A percentile compares a stretch with the other conserved stretches of the same genome.
phyloP scores from a whole-genome alignment of 2,888 invertebrate species.

The Cheilosia soror region DNA sequence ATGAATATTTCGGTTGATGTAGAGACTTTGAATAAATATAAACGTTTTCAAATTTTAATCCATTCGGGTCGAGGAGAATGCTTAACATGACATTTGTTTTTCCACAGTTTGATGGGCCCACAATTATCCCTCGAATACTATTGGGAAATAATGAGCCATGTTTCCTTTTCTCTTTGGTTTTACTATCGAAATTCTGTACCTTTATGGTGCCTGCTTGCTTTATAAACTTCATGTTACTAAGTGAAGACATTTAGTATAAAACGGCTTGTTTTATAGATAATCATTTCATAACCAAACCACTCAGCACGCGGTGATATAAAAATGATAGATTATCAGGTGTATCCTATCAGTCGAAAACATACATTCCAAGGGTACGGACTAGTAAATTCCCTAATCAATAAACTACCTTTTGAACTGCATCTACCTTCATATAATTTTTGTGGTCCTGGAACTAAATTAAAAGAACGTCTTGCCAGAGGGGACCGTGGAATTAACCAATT shows the following conservation, averaged over 20 bases:
- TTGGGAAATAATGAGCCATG: slow-evolving; percentile 77
- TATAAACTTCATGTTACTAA: neutral
- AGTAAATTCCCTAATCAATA: slow-evolving; percentile 71
- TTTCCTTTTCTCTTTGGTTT: slow-evolving; percentile 19
- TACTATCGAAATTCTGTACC: neutral
- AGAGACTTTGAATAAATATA: too few relatives aligned
- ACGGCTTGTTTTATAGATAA: neutral
- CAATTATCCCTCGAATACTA: slow-evolving; percentile 9
- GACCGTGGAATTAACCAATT: slow-evolving; percentile 77
- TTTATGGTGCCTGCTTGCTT: neutral
- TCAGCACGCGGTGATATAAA: neutral
- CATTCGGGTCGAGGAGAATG: too few relatives aligned
- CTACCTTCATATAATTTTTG: slow-evolving; percentile 78
- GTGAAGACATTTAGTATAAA: neutral
- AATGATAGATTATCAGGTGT: neutral
- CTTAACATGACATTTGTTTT: too few relatives aligned
- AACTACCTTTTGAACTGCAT: slow-evolving; percentile 73
- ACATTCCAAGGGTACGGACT: slow-evolving; percentile 22
- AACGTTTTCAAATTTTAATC: too few relatives aligned
- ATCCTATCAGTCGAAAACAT: neutral
- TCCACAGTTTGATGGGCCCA: too few relatives aligned
- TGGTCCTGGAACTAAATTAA: slow-evolving; percentile 26
- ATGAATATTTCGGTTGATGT: neutral
- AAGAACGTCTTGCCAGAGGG: slow-evolving; percentile 74
- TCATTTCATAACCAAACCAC: neutral